Base-by-base conservation (phyloP, 2,113 vertebrate species). In the Tyto alba region DNA sequence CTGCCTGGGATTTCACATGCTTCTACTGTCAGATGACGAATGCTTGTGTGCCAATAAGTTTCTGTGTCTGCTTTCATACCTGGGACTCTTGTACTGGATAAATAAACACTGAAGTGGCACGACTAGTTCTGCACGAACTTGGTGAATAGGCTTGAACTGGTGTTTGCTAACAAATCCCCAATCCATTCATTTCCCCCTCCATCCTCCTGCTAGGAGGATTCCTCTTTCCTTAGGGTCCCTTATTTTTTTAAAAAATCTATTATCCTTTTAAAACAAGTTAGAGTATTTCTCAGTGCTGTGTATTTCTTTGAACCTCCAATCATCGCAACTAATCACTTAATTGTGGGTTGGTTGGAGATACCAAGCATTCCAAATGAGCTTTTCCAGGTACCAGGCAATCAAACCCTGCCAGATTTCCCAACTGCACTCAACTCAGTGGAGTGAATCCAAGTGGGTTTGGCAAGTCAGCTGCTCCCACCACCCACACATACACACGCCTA, bases 91-190 rank as follows among this genome's bases (percentile, higher is more conserved):
- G 19, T 2, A 60, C 67, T 22, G 19, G 76, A 74, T 92, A 90
- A 92, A 93, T 30, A 96, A 93, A 93, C 81, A 85, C 32, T 68
- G 17, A 93, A 95, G 93, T 83, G 32, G 95, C 75, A 90, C 67
- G 80, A 95, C 94, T 43, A 50, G 91, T 95, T 95, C 91, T 91
- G 74, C 93, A 29, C 2, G 2, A 87, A 94, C 38, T 40, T 7
- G 0, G 26, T 76, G 81, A 94, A 89, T 23, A 82, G 43, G 34
- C 45, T 30, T 91, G 78, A 64, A 76, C 45, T 15, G 20, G 43
- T 66, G n/a, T 27, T 72, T 85, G 79, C 74, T 83, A 90, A 91
- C 67, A 95, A 76, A 82, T 34, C 77, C 66, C 57, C 7, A 0
- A 48, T 89, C 34, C 4, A 4, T 53, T 88, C 13, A 56, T 89